A percentile compares a stretch with the other conserved stretches of the same genome.
Evolutionary conservation across 1,140 invertebrate genomes (phyloP).

Genomic region (Sycophila sp.): DNA sequence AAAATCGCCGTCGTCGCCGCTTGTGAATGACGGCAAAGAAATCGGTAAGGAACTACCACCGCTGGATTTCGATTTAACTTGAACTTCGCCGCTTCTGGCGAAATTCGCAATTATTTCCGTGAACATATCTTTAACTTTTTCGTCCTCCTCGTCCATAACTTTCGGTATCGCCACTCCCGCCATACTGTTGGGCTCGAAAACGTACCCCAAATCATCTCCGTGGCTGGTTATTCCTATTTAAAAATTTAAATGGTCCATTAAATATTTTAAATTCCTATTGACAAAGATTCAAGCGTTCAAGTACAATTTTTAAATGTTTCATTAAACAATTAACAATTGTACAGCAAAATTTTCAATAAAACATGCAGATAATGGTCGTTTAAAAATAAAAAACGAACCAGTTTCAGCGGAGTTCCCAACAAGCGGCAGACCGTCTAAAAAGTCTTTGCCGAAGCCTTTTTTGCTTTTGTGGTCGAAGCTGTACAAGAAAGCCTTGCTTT

Average conservation of each 20-base stretch:
- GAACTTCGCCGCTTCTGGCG: slow-evolving; percentile 64
- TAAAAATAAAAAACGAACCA: slow-evolving; percentile 20
- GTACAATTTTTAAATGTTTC: too few relatives aligned
- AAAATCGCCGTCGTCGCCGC: slow-evolving; percentile 66
- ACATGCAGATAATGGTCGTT: too few relatives aligned
- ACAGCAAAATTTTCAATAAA: too few relatives aligned
- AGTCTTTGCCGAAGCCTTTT: slow-evolving; percentile 69
- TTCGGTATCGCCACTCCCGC: slow-evolving; percentile 52
- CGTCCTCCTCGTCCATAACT: slow-evolving; percentile 66
- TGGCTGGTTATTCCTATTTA: slow-evolving; percentile 66
- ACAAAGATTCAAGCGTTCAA: too few relatives aligned
- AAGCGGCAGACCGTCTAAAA: slow-evolving; percentile 72
- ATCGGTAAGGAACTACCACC: slow-evolving; percentile 9
- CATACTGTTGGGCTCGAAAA: slow-evolving; percentile 72
- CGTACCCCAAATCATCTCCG: slow-evolving; percentile 76
- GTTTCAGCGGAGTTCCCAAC: slow-evolving; percentile 43
- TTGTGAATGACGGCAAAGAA: slow-evolving; percentile 60
- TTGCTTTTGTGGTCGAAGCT: slow-evolving; percentile 77
- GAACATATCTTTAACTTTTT: slow-evolving; percentile 71
- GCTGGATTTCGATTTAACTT: slow-evolving; percentile 20
- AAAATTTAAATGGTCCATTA: too few relatives aligned
- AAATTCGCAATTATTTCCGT: slow-evolving; percentile 75
- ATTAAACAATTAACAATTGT: too few relatives aligned
- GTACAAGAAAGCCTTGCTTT: slow-evolving; percentile 73
- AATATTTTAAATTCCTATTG: too few relatives aligned